phyloP scores from a whole-genome alignment of 2,113 vertebrate species.

The Lepidothrix coronata region DNA sequence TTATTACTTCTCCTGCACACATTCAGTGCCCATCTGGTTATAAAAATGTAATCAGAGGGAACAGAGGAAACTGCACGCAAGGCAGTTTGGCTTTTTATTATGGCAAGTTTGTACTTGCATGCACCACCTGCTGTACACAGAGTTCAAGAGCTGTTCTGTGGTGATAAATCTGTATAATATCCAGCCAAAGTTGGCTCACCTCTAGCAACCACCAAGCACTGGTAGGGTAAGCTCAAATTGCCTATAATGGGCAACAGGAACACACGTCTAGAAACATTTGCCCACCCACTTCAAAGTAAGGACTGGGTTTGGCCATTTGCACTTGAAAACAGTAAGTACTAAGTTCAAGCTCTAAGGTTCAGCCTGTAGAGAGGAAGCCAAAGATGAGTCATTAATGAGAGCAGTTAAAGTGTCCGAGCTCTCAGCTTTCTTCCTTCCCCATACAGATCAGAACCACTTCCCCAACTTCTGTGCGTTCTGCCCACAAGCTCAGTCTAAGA shows the following conservation, averaged over 20 bases:
- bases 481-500: neutral
- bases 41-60: neutral
- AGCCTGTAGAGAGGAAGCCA: neutral
- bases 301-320: neutral
- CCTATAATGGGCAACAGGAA: neutral
- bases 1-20: neutral
- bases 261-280: neutral
- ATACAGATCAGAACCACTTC: neutral
- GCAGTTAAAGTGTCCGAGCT: neutral
- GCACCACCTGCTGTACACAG: neutral
- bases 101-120: rapidly evolving
- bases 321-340: no score
- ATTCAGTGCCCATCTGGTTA: neutral
- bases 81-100: neutral
- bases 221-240: neutral
- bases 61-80: neutral
- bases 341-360: neutral
- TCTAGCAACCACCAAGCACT: neutral
- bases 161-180: rapidly evolving
- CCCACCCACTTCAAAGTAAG: neutral
- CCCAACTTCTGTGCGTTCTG: rapidly evolving
- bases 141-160: neutral
- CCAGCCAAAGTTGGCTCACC: neutral
- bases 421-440: neutral
- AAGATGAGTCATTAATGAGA: neutral